A percentile compares a stretch with the other conserved stretches of the same genome.
Evolutionary conservation across 1,140 invertebrate species (phyloP).

Genomic region (Drosophila bocqueti): DNA sequence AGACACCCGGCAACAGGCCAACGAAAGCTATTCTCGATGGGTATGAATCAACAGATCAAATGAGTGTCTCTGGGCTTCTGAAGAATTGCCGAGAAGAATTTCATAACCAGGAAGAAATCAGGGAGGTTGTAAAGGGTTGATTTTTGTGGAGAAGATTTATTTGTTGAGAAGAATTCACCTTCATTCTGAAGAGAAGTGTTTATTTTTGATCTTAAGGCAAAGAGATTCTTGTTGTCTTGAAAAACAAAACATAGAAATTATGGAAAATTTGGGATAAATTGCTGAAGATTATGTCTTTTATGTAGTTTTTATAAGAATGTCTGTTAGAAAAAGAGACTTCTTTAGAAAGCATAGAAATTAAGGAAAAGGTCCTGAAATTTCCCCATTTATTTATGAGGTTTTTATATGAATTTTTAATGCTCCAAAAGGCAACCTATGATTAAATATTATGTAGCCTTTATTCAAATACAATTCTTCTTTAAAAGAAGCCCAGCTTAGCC

Average conservation of each 20-base stretch:
- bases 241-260: background rate
- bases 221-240: background rate
- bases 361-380: no score
- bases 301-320: no score
- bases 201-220: background rate
- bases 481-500: no score
- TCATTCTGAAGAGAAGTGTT: background rate
- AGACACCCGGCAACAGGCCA: conserved; percentile 22
- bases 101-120: background rate
- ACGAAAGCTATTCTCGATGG: conserved; percentile 25
- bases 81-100: background rate
- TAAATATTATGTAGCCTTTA: no score
- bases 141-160: background rate
- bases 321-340: no score
- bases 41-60: conserved; percentile 24
- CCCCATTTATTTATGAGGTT: no score
- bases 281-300: no score
- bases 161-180: background rate
- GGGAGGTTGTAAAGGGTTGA: background rate
- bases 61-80: background rate
- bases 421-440: no score
- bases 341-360: no score
- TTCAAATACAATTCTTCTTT: no score
- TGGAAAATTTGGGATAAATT: no score
- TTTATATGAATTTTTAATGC: no score